Conservation (phyloP, 1,140 invertebrate genomes). For the Venustaconcha ellipsiformis region DNA sequence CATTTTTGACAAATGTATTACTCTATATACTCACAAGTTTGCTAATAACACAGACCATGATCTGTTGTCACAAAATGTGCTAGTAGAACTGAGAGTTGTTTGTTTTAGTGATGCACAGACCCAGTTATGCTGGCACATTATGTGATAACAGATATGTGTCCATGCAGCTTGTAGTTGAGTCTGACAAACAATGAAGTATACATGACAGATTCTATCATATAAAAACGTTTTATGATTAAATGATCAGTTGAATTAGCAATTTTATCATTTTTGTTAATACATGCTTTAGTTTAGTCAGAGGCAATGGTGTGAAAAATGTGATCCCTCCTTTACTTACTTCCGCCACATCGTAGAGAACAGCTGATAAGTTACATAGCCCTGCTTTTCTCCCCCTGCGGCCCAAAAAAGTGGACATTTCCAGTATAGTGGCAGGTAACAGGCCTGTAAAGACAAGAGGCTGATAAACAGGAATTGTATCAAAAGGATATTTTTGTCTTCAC, state of each 20-base stretch:
- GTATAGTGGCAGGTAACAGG: slow-evolving; percentile 80
- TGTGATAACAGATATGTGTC: no score
- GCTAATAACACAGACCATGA: no score
- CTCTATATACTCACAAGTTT: no score
- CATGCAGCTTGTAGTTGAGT: no score
- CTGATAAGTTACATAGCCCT: slow-evolving; percentile 79
- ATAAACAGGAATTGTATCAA: not conserved
- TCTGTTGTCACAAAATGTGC: no score
- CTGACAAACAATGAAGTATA: no score
- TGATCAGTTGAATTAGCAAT: not conserved
- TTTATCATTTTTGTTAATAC: not conserved
- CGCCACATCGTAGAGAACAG: slow-evolving; percentile 91
- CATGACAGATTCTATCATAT: no score
- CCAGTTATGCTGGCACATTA: no score
- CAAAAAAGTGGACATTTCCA: slow-evolving; percentile 95
- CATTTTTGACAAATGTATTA: no score
- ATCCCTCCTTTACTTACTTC: slow-evolving; percentile 69
- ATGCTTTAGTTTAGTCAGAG: not conserved
- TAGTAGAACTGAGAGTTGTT: no score
- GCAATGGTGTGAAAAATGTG: not conserved
- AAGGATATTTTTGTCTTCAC: not conserved
- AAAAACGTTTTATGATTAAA: no score
- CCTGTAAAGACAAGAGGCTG: slow-evolving; percentile 48
- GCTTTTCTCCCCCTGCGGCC: slow-evolving; percentile 82
- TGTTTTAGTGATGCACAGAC: no score